Percentiles rank a stretch among this genome's conserved stretches.
These are phyloP conservation scores for Chaetoderma sp. DNA, from an alignment of 2,888 invertebrate species.

Conservation along the genomic window DNA sequence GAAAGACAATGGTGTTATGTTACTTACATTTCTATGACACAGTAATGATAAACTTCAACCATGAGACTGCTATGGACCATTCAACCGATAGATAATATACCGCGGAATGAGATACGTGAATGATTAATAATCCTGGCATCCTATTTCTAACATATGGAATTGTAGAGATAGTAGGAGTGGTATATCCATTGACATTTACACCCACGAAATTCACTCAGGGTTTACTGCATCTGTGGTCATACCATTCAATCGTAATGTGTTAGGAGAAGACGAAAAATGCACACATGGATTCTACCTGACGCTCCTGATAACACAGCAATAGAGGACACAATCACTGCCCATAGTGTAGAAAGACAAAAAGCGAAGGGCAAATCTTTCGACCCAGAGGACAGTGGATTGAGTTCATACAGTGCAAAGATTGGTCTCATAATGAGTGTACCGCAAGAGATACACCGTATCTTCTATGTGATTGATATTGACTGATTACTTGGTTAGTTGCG, in stretches of 20 bases:
- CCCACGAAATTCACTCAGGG: constrained; percentile 62
- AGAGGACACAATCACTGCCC: too few species aligned
- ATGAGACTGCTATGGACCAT: constrained; percentile 65
- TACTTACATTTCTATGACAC: constrained; percentile 66
- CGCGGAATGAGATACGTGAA: constrained; percentile 45
- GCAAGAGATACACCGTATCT: too few species aligned
- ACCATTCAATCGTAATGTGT: constrained; percentile 45
- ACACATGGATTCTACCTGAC: too few species aligned
- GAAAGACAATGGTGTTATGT: constrained; percentile 60
- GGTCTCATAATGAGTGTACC: too few species aligned
- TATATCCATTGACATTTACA: constrained; percentile 28
- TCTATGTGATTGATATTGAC: too few species aligned
- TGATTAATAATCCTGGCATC: constrained; percentile 60
- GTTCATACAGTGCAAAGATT: too few species aligned
- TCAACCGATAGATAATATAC: constrained; percentile 63
- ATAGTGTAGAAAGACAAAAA: too few species aligned
- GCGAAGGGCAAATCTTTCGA: too few species aligned
- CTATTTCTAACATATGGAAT: constrained; percentile 67
- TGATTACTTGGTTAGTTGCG: too few species aligned
- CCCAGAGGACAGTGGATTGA: too few species aligned
- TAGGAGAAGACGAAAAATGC: not conserved
- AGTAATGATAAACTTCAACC: constrained; percentile 68
- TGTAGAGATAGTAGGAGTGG: constrained; percentile 1
- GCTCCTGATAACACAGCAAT: too few species aligned
- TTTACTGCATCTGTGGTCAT: constrained; percentile 62